Evolutionary conservation across 2,888 invertebrate genomes (phyloP).

Genomic region (Tricholauxania praeusta): DNA sequence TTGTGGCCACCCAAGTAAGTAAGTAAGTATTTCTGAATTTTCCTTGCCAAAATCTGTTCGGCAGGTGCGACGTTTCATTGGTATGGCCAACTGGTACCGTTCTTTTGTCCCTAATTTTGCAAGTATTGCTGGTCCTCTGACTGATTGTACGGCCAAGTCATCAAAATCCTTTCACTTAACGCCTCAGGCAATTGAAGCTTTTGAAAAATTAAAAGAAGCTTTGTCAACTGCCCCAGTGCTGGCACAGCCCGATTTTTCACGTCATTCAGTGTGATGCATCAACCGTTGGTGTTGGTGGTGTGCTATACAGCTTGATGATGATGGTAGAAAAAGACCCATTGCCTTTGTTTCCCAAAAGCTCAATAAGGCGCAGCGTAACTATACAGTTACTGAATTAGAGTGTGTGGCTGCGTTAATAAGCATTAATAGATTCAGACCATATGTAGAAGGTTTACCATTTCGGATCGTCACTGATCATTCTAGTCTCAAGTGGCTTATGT

Average conservation of each 20-base stretch:
- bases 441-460: conserved; percentile 44
- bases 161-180: background rate
- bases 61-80: conserved; percentile 29
- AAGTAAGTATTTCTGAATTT: background rate
- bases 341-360: conserved; percentile 29
- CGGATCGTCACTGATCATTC: conserved; percentile 49
- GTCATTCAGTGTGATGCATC: conserved; percentile 33
- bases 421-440: conserved; percentile 32
- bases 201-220: conserved; percentile 18
- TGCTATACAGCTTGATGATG: conserved; percentile 19
- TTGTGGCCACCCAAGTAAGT: too few relatives aligned
- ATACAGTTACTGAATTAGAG: conserved; percentile 23
- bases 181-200: conserved; percentile 11
- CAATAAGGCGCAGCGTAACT: conserved; percentile 22
- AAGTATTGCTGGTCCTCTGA: conserved; percentile 12
- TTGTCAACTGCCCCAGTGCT: conserved; percentile 27
- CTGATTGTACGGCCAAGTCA: conserved; percentile 12
- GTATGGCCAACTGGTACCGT: conserved; percentile 23
- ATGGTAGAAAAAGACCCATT: conserved; percentile 20
- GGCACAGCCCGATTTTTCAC: conserved; percentile 27
- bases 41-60: background rate
- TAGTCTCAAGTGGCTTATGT: conserved; percentile 51
- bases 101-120: conserved; percentile 23
- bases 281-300: conserved; percentile 21
- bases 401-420: conserved; percentile 26